phyloP scores from a whole-genome alignment of 2,113 vertebrate species.

The Anguilla rostrata region DNA sequence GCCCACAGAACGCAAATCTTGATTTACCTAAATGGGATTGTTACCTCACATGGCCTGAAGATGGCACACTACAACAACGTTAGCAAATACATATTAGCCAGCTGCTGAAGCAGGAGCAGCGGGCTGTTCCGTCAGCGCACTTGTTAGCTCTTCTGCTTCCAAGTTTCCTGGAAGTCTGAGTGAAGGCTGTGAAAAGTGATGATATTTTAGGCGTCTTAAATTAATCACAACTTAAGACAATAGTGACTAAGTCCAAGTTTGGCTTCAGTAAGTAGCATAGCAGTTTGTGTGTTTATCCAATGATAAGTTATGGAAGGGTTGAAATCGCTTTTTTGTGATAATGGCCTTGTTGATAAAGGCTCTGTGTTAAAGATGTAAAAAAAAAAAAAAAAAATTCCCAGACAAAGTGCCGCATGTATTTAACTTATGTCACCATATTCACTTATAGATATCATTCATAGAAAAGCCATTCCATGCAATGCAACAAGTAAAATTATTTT shows the following conservation, averaged over 20 bases:
- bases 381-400: not conserved
- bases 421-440: not conserved
- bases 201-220: not conserved
- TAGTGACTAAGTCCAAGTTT: not conserved
- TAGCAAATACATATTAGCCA: not conserved
- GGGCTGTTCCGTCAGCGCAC: not conserved
- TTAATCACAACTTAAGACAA: not conserved
- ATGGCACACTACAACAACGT: conserved; percentile 7
- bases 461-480: no score
- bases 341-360: not conserved
- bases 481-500: no score
- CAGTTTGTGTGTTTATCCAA: not conserved
- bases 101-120: not conserved
- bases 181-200: not conserved
- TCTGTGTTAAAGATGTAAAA: not conserved
- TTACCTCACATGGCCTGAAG: conserved; percentile 18
- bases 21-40: not conserved
- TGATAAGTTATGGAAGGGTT: not conserved
- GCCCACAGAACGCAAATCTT: not conserved
- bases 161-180: not conserved
- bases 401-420: not conserved
- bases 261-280: not conserved
- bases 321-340: not conserved
- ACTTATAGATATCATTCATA: not conserved
- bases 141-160: not conserved